These are phyloP conservation scores for Leptobrachium ailaonicum DNA, from an alignment of 2,113 vertebrate species.

Conservation along the genomic window DNA sequence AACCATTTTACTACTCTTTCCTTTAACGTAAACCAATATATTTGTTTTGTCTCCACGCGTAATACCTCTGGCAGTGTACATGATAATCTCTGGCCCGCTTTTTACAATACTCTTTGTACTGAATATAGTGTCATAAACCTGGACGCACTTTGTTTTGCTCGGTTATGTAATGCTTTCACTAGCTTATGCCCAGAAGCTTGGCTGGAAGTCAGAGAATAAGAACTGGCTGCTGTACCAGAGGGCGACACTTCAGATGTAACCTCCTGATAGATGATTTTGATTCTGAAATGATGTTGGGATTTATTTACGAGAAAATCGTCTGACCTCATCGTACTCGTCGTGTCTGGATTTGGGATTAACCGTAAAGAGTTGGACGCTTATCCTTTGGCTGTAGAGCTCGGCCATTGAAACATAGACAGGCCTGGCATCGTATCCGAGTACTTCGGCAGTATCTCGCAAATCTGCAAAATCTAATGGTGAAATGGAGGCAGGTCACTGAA, in stretches of 20 bases:
- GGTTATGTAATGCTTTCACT: constrained; percentile 12
- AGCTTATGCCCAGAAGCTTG: constrained; percentile 13
- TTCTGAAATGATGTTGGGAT: constrained; percentile 9
- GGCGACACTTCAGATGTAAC: not conserved
- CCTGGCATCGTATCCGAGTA: not conserved
- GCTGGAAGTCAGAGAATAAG: not conserved
- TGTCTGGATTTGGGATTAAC: constrained; percentile 9
- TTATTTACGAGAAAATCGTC: constrained; percentile 9
- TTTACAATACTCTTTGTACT: not conserved
- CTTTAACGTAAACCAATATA: not conserved
- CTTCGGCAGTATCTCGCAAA: not conserved
- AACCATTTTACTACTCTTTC: not conserved
- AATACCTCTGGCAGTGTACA: constrained; percentile 2
- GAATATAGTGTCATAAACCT: constrained; percentile 22
- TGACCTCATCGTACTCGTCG: constrained; percentile 24
- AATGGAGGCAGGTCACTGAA: not conserved
- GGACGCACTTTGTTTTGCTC: not conserved
- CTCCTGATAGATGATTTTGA: not conserved
- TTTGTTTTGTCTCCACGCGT: not conserved
- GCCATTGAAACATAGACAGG: not conserved
- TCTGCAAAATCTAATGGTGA: not conserved
- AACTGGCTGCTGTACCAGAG: not conserved
- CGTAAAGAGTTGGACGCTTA: constrained; percentile 1
- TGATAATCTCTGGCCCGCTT: constrained; percentile 32
- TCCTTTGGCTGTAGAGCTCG: not conserved